Evolutionary conservation across 1,140 invertebrate species (phyloP), one percentile per base, ranked within the genome.

Genomic region (Apis dorsata): DNA sequence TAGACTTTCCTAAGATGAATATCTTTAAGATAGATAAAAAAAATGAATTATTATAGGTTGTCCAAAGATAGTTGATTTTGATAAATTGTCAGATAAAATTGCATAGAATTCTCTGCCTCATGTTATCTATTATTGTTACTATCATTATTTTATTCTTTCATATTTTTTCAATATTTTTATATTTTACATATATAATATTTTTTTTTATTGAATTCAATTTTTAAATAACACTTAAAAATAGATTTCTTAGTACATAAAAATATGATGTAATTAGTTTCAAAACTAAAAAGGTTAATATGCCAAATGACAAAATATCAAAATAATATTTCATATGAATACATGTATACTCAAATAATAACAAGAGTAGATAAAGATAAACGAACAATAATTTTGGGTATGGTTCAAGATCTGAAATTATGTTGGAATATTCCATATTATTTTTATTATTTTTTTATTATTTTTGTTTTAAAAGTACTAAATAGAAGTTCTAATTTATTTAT

Each of bases 331-430:
- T 51, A 21, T 24, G 15, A 24, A 51, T 49, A 49, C 11, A 24
- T 17, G 13, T 11, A 17, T 7, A 73, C 21, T 44, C 17, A 8
- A 51, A 8, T 73, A 44, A 59, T 73, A 59, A 59, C 1, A 74
- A 60, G 1, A 19, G 4, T 74, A 24, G 21, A 44, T 34, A 15
- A 21, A 60, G 34, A 76, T 63, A 76, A 19, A 15, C 63, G 15
- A 28, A 63, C 24, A 12, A 63, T 51, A 59, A 51, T 28, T 28
- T 59, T 60, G 68, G 49, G 24, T 59, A 53, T 72, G 59, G 15
- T 73, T 73, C 59, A 53, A 73, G 59, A 80, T 80, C 69, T 80
- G 78, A 80, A 59, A 53, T 63, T 19, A 17, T 8, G 15, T 21
- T n/a, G 21, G 9, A 70, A 59, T 70, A 70, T 79, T 79, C 17